Percentiles rank a stretch among this genome's conserved stretches.
These are phyloP conservation scores for Galeruca laticollis DNA, from an alignment of 2,888 invertebrate species.

Conservation along the genomic window DNA sequence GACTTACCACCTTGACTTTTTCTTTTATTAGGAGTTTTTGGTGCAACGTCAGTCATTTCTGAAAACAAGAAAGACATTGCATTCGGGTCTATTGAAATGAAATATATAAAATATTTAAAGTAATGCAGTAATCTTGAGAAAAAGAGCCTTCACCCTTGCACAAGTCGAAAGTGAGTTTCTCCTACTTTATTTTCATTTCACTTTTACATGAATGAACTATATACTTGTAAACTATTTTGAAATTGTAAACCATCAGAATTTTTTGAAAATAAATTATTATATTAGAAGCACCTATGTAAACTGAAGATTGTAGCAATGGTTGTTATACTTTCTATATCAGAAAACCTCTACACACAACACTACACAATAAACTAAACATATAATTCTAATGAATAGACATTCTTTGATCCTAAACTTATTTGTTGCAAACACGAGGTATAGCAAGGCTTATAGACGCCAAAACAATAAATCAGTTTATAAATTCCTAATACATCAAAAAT, in stretches of 20 bases:
- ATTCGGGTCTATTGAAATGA: neutral
- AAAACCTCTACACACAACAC: neutral
- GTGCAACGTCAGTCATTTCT: conserved; percentile 40
- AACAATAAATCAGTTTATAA: neutral
- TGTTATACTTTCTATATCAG: neutral
- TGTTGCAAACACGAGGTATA: neutral
- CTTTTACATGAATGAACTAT: no score
- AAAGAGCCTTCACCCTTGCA: no score
- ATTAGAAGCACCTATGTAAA: no score
- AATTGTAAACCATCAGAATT: no score
- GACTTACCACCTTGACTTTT: conserved; percentile 32
- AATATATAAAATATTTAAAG: neutral
- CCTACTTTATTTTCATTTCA: no score
- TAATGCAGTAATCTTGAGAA: no score
- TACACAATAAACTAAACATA: neutral
- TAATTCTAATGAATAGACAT: neutral
- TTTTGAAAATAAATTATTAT: no score
- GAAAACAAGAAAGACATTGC: conserved; percentile 14
- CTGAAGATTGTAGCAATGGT: no score
- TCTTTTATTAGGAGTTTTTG: conserved; percentile 38
- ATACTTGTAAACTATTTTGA: no score
- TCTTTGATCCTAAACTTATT: neutral
- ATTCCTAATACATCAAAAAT: neutral
- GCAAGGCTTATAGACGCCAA: neutral
- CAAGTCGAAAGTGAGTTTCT: no score